Percentiles rank a stretch among this genome's conserved stretches.
Evolutionary conservation across 2,797 vertebrate genomes (phyloP).

Genomic region (Catharus ustulatus): DNA sequence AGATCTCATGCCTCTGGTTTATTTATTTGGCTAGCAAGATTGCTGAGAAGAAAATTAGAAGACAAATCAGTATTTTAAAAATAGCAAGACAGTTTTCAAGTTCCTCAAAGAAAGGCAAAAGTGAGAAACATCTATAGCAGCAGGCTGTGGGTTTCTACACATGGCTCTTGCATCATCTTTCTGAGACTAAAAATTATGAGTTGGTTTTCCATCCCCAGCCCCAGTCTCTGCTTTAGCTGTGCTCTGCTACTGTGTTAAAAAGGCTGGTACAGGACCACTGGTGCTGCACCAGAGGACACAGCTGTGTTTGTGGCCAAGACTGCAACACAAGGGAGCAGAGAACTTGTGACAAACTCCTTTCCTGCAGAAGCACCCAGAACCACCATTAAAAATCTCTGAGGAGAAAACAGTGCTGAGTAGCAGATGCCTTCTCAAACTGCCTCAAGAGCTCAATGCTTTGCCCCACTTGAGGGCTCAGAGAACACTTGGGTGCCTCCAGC

Average conservation of each 20-base stretch:
- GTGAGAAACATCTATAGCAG: not conserved
- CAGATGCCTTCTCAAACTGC: not conserved
- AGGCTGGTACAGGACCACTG: not conserved
- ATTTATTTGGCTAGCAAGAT: not conserved
- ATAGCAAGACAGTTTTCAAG: not conserved
- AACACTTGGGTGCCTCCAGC: not conserved
- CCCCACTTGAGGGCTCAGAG: no score
- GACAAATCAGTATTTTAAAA: not conserved
- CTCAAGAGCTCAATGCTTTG: not conserved
- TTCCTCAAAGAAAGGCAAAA: not conserved
- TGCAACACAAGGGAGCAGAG: not conserved
- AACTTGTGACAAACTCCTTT: not conserved
- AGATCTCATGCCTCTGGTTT: not conserved
- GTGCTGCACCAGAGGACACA: not conserved
- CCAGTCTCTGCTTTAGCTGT: not conserved
- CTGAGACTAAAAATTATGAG: not conserved
- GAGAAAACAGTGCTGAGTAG: not conserved
- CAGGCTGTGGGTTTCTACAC: not conserved
- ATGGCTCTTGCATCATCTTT: not conserved
- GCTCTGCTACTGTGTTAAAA: not conserved
- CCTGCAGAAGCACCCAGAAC: not conserved
- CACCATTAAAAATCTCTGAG: not conserved
- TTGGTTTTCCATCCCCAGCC: not conserved
- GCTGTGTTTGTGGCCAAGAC: not conserved
- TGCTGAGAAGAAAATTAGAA: not conserved